Percentiles rank a stretch among this genome's conserved stretches.
Evolutionary conservation across 2,888 invertebrate species (phyloP).

Genomic region (Cordilura impudica): DNA sequence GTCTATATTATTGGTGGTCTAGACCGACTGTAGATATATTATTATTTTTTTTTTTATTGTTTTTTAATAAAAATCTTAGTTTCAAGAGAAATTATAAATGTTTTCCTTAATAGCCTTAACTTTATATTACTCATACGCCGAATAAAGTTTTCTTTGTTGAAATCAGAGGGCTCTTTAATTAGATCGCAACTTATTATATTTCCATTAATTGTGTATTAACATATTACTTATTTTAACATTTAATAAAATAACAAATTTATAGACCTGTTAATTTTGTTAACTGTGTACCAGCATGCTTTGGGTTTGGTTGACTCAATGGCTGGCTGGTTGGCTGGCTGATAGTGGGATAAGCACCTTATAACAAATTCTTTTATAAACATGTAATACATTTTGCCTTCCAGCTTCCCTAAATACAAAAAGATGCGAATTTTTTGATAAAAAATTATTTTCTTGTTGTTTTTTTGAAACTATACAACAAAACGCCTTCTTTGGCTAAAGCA

Average conservation of each 20-base stretch:
- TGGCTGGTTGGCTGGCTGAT: slow-evolving; percentile 11
- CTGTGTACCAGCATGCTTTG: slow-evolving; percentile 52
- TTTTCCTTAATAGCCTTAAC: no score
- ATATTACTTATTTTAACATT: slow-evolving; percentile 40
- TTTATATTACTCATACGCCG: background rate
- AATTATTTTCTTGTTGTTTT: slow-evolving; percentile 4
- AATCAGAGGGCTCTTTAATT: background rate
- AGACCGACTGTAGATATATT: no score
- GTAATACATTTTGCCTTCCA: slow-evolving; percentile 57
- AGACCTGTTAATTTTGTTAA: slow-evolving; percentile 58
- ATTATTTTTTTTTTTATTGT: no score
- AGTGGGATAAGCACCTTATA: slow-evolving; percentile 58
- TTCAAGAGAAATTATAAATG: no score
- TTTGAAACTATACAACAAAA: slow-evolving; percentile 29
- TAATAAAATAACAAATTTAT: slow-evolving; percentile 51
- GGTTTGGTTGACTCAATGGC: slow-evolving; percentile 29
- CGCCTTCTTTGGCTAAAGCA: slow-evolving; percentile 42
- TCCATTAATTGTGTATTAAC: slow-evolving; percentile 38
- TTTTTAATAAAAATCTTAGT: no score
- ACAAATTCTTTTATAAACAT: slow-evolving; percentile 62
- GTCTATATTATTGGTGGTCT: no score
- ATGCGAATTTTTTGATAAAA: slow-evolving; percentile 66
- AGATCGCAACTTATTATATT: background rate
- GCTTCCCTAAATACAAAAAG: slow-evolving; percentile 63
- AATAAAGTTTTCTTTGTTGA: background rate